Conservation (phyloP, 2,797 vertebrate species). For the Vultur gryphus region DNA sequence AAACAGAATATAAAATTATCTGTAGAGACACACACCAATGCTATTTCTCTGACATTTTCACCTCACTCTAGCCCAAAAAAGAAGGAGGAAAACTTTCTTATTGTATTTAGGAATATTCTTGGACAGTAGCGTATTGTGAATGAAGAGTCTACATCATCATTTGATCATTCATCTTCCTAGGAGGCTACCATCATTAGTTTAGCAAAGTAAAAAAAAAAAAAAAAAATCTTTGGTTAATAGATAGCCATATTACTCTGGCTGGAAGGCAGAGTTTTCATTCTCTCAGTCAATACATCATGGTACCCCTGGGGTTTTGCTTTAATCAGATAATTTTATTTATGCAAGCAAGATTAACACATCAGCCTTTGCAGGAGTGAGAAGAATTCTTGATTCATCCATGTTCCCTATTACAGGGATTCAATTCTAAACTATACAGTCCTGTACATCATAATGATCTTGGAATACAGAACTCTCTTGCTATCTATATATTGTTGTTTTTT, state of each 20-base stretch:
- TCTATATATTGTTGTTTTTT: not conserved
- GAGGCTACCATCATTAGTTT: not conserved
- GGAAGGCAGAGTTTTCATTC: not conserved
- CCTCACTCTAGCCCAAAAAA: not conserved
- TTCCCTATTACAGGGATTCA: not conserved
- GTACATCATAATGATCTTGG: not conserved
- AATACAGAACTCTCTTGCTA: not conserved
- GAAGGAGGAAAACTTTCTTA: not conserved
- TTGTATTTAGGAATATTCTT: not conserved
- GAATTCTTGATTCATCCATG: not conserved
- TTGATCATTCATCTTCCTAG: not conserved
- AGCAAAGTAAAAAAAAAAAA: not conserved
- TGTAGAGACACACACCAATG: not conserved
- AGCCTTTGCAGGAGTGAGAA: not conserved
- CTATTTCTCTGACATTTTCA: not conserved
- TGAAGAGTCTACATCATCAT: not conserved
- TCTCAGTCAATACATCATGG: not conserved
- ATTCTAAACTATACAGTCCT: not conserved
- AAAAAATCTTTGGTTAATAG: not conserved
- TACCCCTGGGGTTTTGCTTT: not conserved
- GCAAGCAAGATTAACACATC: not conserved
- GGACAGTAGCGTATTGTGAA: not conserved
- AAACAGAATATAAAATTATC: not conserved
- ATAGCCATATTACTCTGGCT: not conserved
- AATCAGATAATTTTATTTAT: not conserved